Percentiles rank a stretch among this genome's conserved stretches.
Conservation (phyloP, 2,888 invertebrate species). For the Chaitophorus viminalis region DNA sequence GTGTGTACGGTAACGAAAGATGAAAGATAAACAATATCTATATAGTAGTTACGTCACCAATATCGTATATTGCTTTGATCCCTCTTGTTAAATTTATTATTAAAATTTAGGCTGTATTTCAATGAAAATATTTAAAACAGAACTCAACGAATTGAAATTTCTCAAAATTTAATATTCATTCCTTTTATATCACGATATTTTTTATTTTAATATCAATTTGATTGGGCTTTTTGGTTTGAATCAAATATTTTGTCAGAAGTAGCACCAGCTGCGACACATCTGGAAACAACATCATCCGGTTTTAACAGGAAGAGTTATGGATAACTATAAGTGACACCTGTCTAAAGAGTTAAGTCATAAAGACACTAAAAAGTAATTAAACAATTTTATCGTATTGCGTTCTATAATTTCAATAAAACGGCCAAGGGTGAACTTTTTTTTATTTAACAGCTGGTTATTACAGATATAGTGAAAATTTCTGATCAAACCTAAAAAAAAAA, state of each 20-base stretch:
- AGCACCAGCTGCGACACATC: background rate
- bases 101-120: background rate
- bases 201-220: background rate
- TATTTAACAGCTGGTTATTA: background rate
- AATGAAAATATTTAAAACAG: background rate
- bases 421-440: background rate
- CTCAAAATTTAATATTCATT: background rate
- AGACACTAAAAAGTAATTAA: conserved; percentile 15
- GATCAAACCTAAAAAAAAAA: background rate
- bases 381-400: background rate
- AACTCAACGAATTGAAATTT: background rate
- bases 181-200: too few species aligned
- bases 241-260: background rate
- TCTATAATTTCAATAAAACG: background rate
- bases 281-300: background rate
- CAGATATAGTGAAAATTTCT: background rate
- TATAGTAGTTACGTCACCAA: background rate
- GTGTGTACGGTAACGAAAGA: background rate
- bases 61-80: background rate
- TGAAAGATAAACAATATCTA: background rate
- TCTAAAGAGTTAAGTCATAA: conserved; percentile 20
- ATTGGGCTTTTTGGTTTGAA: background rate
- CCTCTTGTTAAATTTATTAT: background rate
- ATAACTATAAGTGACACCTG: conserved; percentile 29
- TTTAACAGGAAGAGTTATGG: background rate